phyloP scores from a whole-genome alignment of 2,797 vertebrate species.

The Microtus agrestis region DNA sequence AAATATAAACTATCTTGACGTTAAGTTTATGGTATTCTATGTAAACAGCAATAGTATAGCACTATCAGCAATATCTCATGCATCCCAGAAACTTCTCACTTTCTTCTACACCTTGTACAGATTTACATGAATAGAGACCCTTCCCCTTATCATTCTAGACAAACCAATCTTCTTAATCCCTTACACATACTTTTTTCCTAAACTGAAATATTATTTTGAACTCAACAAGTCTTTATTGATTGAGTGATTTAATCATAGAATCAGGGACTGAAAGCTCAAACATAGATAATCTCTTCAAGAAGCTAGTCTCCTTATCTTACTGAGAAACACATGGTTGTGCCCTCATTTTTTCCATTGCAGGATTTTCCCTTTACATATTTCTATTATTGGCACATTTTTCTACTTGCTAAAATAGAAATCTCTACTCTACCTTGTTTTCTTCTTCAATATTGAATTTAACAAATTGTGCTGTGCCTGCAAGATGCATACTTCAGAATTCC shows the following conservation, averaged over 20 bases:
- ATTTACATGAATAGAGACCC: background rate
- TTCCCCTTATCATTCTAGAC: background rate
- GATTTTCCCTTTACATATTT: background rate
- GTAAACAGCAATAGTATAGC: background rate
- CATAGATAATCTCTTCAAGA: background rate
- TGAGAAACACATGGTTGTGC: background rate
- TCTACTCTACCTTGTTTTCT: background rate
- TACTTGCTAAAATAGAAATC: background rate
- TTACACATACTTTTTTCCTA: background rate
- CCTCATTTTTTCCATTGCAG: background rate
- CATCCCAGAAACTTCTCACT: background rate
- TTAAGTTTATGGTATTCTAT: background rate
- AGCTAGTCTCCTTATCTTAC: background rate
- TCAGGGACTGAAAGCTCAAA: background rate
- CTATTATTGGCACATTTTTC: background rate
- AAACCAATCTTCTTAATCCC: background rate
- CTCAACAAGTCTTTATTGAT: background rate
- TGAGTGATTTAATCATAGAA: background rate
- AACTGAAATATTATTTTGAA: background rate
- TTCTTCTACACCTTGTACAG: background rate
- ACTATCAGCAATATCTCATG: background rate
- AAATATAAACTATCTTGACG: background rate
- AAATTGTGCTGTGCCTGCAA: background rate
- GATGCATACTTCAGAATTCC: background rate
- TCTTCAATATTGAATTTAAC: background rate